Evolutionary conservation across 2,797 vertebrate species (phyloP).

Genomic region (Caiman crocodilus): DNA sequence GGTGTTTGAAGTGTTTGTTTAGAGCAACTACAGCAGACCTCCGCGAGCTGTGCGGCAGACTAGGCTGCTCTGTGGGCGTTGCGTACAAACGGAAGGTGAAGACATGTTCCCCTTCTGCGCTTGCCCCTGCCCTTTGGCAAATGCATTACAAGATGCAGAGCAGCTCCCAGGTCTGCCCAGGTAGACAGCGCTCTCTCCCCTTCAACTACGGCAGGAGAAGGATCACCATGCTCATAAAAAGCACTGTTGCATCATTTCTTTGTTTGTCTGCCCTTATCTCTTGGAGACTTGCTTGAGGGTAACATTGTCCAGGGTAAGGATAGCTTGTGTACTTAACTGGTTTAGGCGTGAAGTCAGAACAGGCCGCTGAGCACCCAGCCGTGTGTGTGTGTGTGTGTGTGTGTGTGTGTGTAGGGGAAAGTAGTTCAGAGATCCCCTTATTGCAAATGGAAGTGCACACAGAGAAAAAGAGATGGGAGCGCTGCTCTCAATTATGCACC

Average conservation of each 20-base stretch:
- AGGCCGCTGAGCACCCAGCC: background rate
- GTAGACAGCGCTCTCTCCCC: constrained; percentile 54
- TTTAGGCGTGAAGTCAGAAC: background rate
- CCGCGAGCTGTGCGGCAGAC: background rate
- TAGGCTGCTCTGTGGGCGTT: constrained; percentile 69
- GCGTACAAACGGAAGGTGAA: background rate
- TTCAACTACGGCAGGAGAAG: constrained; percentile 33
- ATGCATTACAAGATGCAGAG: constrained; percentile 52
- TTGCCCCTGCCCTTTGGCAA: background rate
- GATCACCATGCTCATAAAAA: background rate
- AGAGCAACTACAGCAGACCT: background rate
- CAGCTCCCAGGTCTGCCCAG: constrained; percentile 66
- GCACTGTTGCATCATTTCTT: background rate
- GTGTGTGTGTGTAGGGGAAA: too few species aligned
- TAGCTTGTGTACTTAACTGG: background rate
- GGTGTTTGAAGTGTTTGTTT: background rate
- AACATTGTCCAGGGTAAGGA: background rate
- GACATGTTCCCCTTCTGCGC: too few species aligned
- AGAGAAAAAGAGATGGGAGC: background rate
- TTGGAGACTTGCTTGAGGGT: background rate
- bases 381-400: too few species aligned
- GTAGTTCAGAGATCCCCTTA: background rate
- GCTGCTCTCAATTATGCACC: fast-evolving
- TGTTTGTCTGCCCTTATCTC: background rate
- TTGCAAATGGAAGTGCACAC: background rate